These are phyloP conservation scores for Erynnis tages DNA, from an alignment of 2,888 invertebrate species.

Conservation along the genomic window DNA sequence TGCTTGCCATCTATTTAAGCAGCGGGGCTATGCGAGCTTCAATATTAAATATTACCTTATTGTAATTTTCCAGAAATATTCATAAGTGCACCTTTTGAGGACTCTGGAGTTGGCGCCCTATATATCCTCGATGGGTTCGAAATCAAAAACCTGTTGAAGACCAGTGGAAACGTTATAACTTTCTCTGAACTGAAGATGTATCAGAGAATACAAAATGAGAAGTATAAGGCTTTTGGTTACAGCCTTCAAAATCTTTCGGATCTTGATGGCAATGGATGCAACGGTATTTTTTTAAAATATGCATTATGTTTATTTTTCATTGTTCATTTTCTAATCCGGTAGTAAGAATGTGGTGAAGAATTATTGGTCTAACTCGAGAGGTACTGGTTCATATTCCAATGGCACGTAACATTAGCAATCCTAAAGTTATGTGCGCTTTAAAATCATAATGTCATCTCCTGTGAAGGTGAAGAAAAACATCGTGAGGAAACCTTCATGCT, in stretches of 20 bases:
- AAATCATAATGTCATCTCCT: too few species aligned
- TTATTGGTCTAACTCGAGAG: too few species aligned
- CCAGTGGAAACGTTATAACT: conserved; percentile 24
- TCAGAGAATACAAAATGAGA: conserved; percentile 44
- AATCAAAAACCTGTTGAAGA: conserved; percentile 32
- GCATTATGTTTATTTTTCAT: too few species aligned
- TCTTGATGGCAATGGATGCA: conserved; percentile 49
- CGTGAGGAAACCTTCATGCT: too few species aligned
- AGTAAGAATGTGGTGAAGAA: too few species aligned
- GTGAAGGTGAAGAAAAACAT: too few species aligned
- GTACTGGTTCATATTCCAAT: too few species aligned
- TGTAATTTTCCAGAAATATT: conserved; percentile 52
- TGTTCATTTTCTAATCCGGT: too few species aligned
- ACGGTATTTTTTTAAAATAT: conserved; percentile 49
- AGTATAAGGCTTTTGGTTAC: conserved; percentile 45
- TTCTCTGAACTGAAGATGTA: conserved; percentile 41
- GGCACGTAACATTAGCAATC: too few species aligned
- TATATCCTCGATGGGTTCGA: conserved; percentile 60
- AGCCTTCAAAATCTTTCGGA: conserved; percentile 53
- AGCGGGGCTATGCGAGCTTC: too few species aligned
- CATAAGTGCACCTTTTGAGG: conserved; percentile 61
- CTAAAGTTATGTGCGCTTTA: too few species aligned
- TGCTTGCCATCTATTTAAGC: too few species aligned
- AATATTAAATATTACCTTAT: not conserved
- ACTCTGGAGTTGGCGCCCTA: conserved; percentile 46